Evolutionary conservation across 2,797 vertebrate species (phyloP).

Genomic region (Microcaecilia unicolor): DNA sequence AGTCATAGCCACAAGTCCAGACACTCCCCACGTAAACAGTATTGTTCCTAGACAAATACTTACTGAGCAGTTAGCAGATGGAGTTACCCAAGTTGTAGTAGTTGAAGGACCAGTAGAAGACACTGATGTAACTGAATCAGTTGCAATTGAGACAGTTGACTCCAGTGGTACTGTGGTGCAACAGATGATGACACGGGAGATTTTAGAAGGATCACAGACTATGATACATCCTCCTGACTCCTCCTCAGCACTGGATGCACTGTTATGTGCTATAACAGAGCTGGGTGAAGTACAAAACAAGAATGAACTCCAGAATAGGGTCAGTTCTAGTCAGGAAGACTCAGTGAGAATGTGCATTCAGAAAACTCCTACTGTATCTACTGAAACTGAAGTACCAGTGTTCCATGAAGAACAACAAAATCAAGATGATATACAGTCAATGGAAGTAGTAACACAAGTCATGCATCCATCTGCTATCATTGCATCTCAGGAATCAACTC

Average conservation of each 20-base stretch:
- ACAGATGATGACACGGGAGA: constrained; percentile 49
- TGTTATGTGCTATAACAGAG: constrained; percentile 87
- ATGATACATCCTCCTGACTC: constrained; percentile 54
- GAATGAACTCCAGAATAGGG: constrained; percentile 19
- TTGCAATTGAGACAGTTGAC: constrained; percentile 27
- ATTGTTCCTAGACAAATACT: constrained; percentile 50
- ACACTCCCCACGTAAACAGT: constrained; percentile 41
- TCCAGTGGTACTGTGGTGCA: constrained; percentile 34
- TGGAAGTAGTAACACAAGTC: constrained; percentile 58
- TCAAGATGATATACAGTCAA: constrained; percentile 28
- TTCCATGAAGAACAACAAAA: constrained; percentile 38
- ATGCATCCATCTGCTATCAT: constrained; percentile 45
- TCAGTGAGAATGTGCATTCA: constrained; percentile 31
- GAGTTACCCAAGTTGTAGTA: constrained; percentile 78
- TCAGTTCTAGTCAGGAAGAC: constrained; percentile 28
- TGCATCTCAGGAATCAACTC: constrained; percentile 45
- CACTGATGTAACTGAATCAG: constrained; percentile 22
- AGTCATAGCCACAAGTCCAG: constrained; percentile 70
- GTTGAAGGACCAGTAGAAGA: constrained; percentile 57
- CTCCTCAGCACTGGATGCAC: constrained; percentile 78
- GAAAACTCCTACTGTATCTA: constrained; percentile 13
- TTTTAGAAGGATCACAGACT: constrained; percentile 38
- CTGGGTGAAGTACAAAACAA: constrained; percentile 65
- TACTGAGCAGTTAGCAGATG: constrained; percentile 41
- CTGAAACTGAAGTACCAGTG: constrained; percentile 36